Conservation (phyloP, 2,888 invertebrate genomes). For the Ichneumoninae sp. region DNA sequence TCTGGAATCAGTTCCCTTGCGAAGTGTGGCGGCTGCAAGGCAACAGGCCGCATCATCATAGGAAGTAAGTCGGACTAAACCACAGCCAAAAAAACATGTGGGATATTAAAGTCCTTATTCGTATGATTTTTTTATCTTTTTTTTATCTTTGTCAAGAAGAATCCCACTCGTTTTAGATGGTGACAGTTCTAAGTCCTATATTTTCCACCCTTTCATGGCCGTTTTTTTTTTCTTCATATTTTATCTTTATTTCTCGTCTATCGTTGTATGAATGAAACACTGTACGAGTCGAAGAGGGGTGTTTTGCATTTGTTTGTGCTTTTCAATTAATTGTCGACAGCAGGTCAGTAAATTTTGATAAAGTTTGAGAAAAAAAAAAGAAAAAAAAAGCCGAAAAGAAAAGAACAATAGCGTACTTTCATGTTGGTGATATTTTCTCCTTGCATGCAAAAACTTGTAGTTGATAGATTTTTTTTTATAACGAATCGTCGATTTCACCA, state of each 20-base stretch:
- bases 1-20: slow-evolving; percentile 83
- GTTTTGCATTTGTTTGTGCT: slow-evolving; percentile 16
- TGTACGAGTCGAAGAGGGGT: slow-evolving; percentile 36
- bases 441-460: slow-evolving; percentile 74
- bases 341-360: slow-evolving; percentile 56
- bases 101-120: slow-evolving; percentile 70
- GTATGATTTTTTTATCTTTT: slow-evolving; percentile 60
- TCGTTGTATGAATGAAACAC: slow-evolving; percentile 15
- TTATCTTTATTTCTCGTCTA: slow-evolving; percentile 22
- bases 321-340: slow-evolving; percentile 8
- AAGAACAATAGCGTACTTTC: slow-evolving; percentile 24
- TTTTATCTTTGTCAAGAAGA: slow-evolving; percentile 62
- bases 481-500: slow-evolving; percentile 24
- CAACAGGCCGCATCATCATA: slow-evolving; percentile 83
- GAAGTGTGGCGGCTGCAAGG: slow-evolving; percentile 83
- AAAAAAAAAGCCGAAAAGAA: not conserved
- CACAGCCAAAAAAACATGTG: slow-evolving; percentile 78
- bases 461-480: slow-evolving; percentile 67
- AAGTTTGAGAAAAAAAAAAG: slow-evolving; percentile 56
- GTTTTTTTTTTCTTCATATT: slow-evolving; percentile 30
- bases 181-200: slow-evolving; percentile 76
- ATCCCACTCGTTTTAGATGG: slow-evolving; percentile 76
- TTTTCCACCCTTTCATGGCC: slow-evolving; percentile 59
- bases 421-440: slow-evolving; percentile 57
- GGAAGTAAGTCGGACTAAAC: slow-evolving; percentile 83